Evolutionary conservation across 2,888 invertebrate species (phyloP).

Genomic region (Norana najaformis): DNA sequence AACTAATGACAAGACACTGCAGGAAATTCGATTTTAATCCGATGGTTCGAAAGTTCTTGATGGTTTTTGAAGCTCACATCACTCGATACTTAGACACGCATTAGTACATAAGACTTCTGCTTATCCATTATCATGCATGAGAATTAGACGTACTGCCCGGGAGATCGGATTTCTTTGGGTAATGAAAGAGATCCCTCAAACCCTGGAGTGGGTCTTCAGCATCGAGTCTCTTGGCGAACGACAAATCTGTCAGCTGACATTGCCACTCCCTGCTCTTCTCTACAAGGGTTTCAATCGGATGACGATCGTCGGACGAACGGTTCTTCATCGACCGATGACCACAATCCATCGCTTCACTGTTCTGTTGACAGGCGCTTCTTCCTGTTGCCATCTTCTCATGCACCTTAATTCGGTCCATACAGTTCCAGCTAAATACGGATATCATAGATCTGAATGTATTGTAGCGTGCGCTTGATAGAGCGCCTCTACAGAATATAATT

Average conservation of each 20-base stretch:
- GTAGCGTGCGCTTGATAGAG: too few relatives aligned
- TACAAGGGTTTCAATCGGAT: slow-evolving; percentile 26
- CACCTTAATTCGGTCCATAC: neutral
- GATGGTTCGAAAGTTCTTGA: too few relatives aligned
- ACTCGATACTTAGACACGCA: neutral
- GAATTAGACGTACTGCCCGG: slow-evolving; percentile 54
- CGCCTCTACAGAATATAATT: too few relatives aligned
- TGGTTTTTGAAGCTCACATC: too few relatives aligned
- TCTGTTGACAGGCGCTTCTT: neutral
- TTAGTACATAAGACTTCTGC: too few relatives aligned
- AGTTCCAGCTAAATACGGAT: neutral
- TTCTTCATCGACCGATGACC: neutral
- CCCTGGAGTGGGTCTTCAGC: slow-evolving; percentile 56
- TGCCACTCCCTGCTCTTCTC: slow-evolving; percentile 28
- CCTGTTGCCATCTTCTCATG: neutral
- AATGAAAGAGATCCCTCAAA: slow-evolving; percentile 59
- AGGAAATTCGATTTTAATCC: too few relatives aligned
- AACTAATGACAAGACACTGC: too few relatives aligned
- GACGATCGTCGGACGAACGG: neutral
- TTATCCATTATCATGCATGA: neutral
- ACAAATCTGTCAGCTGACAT: neutral
- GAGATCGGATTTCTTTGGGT: slow-evolving; percentile 63
- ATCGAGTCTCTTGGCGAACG: slow-evolving; percentile 31
- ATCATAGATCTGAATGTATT: too few relatives aligned
- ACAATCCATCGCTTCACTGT: neutral